These are phyloP conservation scores for Gerris lacustris DNA, from an alignment of 2,888 invertebrate species.

Conservation along the genomic window DNA sequence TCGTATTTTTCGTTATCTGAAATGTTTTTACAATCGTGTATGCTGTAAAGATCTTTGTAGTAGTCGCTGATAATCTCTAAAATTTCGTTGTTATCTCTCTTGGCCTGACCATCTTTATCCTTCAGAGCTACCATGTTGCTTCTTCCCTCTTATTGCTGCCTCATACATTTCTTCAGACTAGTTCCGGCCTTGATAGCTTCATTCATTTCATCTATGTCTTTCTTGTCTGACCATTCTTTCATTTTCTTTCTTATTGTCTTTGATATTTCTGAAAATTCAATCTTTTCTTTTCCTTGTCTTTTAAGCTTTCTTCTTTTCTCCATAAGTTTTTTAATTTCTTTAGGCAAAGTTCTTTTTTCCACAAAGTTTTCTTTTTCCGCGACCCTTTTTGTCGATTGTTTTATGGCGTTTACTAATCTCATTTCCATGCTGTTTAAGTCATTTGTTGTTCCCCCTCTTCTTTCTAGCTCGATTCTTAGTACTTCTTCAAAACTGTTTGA, in stretches of 20 bases:
- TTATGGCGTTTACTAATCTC: not conserved
- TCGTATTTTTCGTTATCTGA: not conserved
- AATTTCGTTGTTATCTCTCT: not conserved
- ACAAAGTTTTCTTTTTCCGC: not conserved
- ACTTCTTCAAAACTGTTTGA: not conserved
- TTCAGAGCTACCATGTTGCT: not conserved
- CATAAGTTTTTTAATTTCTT: constrained; percentile 9
- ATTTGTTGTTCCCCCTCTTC: not conserved
- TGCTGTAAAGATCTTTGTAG: not conserved
- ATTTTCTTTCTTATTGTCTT: constrained; percentile 10
- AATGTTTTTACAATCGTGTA: not conserved
- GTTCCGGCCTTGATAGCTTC: not conserved
- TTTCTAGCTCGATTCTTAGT: not conserved
- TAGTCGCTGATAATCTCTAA: not conserved
- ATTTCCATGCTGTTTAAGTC: not conserved
- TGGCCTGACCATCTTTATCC: not conserved
- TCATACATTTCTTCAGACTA: not conserved
- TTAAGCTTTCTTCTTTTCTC: constrained; percentile 1
- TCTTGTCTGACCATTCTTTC: constrained; percentile 2
- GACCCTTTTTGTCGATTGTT: not conserved
- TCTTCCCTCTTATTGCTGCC: not conserved
- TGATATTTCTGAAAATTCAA: not conserved
- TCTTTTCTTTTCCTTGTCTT: not conserved
- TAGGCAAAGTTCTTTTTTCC: constrained; percentile 7
- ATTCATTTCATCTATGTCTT: not conserved